Evolutionary conservation across 92 coral and sea anemone species (phyloP).

Genomic region (Blastomussa wellsi): DNA sequence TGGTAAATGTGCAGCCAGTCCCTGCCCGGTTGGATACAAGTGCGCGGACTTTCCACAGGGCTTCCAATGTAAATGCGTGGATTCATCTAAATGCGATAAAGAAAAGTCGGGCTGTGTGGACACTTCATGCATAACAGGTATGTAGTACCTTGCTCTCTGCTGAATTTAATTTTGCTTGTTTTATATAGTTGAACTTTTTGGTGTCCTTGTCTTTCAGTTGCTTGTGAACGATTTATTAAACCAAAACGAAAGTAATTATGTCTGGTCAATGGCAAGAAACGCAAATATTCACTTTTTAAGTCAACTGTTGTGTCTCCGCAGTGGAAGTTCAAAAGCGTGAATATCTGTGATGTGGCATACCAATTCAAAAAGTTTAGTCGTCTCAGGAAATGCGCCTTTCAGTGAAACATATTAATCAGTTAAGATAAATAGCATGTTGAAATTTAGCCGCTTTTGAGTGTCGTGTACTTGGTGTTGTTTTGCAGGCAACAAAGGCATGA

Average conservation of each 20-base stretch:
- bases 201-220: not conserved
- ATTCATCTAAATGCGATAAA: slow-evolving; percentile 69
- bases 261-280: not conserved
- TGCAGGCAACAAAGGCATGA: slow-evolving; percentile 69
- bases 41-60: slow-evolving; percentile 86
- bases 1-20: slow-evolving; percentile 75
- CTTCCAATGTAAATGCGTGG: slow-evolving; percentile 83
- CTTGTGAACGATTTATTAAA: not conserved
- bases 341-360: no score
- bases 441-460: not conserved
- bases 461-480: not conserved
- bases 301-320: no score
- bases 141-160: not conserved
- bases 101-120: slow-evolving; percentile 81
- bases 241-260: not conserved
- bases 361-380: not conserved
- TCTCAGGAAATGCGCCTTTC: not conserved
- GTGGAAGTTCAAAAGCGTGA: no score
- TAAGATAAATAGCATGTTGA: not conserved
- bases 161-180: not conserved
- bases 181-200: not conserved
- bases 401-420: not conserved
- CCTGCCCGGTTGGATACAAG: slow-evolving; percentile 87
- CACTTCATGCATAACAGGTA: slow-evolving; percentile 79
- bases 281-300: no score